Evolutionary conservation across 2,113 vertebrate species (phyloP).

Genomic region (Phoenicopterus ruber): DNA sequence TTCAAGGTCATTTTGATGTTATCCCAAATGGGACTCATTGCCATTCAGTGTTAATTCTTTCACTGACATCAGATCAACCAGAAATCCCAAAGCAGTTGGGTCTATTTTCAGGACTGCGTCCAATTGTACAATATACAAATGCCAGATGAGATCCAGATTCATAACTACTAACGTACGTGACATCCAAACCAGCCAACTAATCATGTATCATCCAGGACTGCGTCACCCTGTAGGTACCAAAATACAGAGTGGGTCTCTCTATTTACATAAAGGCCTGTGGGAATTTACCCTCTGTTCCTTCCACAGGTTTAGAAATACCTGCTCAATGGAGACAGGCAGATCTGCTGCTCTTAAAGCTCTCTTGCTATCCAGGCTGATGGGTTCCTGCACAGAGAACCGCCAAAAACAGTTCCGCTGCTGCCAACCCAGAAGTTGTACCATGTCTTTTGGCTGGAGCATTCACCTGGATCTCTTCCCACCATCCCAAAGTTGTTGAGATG

Average conservation of each 20-base stretch:
- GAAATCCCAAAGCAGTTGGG: neutral
- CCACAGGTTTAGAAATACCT: neutral
- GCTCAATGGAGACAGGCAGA: neutral
- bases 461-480: neutral
- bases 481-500: neutral
- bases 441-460: neutral
- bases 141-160: neutral
- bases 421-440: neutral
- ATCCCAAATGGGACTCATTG: neutral
- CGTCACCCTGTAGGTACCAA: neutral
- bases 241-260: neutral
- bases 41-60: neutral
- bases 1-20: neutral
- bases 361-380: rapidly evolving
- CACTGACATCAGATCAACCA: neutral
- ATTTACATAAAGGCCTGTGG: too few species aligned
- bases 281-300: neutral
- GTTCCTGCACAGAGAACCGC: neutral
- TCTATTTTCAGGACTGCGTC: neutral
- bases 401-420: neutral
- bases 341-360: neutral
- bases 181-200: neutral
- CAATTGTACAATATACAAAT: neutral
- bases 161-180: neutral
- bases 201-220: neutral